Conservation (phyloP, 2,797 vertebrate species). For the Dipus sagitta region DNA sequence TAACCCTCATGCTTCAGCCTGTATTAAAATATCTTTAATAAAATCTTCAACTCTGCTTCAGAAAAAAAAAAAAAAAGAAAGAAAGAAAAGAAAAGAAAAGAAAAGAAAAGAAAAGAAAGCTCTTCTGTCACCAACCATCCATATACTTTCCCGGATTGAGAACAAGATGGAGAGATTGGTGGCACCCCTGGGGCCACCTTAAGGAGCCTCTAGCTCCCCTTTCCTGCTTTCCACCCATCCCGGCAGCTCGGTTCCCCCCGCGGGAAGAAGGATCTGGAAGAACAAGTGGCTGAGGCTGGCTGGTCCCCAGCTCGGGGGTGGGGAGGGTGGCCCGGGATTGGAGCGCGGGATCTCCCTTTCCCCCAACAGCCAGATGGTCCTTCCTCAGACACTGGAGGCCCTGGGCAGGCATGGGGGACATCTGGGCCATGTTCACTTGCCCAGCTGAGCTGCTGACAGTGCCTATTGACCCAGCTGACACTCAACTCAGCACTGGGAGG, state of each 20-base stretch:
- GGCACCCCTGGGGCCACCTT: not conserved
- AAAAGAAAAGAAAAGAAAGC: not conserved
- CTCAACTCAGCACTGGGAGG: not conserved
- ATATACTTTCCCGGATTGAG: not conserved
- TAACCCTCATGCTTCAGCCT: too few relatives aligned
- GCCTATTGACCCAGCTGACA: conserved; percentile 53
- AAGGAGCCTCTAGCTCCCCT: not conserved
- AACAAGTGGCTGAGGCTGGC: conserved; percentile 9
- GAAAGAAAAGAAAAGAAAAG: not conserved
- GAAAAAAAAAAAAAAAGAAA: not conserved
- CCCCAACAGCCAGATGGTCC: conserved; percentile 64
- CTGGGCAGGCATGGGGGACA: conserved; percentile 39
- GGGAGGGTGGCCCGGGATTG: conserved; percentile 6
- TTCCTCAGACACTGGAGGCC: conserved; percentile 43
- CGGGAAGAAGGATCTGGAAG: not conserved
- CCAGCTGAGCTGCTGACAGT: conserved; percentile 38
- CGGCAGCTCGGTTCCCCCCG: conserved; percentile 28
- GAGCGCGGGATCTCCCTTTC: not conserved
- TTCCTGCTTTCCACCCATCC: not conserved
- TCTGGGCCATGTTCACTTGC: conserved; percentile 45
- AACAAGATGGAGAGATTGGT: not conserved
- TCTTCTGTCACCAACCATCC: not conserved
- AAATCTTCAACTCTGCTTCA: too few relatives aligned
- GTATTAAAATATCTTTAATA: too few relatives aligned
- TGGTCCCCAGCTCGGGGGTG: not conserved